Evolutionary conservation across 2,888 invertebrate species (phyloP), one percentile per base, ranked within the genome.

Genomic region (Diarsia rubi): DNA sequence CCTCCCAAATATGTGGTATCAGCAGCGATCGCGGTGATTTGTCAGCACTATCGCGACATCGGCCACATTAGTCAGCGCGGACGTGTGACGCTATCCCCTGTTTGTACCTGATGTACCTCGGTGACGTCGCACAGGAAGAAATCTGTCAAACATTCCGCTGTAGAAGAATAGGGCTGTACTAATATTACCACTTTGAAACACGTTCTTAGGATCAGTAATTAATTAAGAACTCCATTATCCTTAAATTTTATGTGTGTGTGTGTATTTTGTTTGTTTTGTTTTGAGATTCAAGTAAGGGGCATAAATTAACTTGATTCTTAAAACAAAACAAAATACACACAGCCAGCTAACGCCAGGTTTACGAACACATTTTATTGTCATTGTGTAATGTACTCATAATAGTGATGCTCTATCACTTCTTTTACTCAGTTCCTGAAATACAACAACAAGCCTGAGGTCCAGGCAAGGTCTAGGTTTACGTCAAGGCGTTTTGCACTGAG

Each of bases 11-110:
- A 72, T 73, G 60, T 21, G 31, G 65, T 76, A 71, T 75, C 74
- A 3, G 27, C 78, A 68, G 71, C 80, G 63, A 81, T 78, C 64
- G 69, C n/a, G 67, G 75, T 75, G 69, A 86, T 86, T 87, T 78
- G 86, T 87, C 84, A 79, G 57, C 78, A 76, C 68, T 87, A 86
- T 86, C 86, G 64, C 14, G 0, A 16, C 72, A 86, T 87, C 86
- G 64, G 11, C 9, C 24, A 14, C 87, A 84, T 86, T 78, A 74
- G 70, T 86, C 78, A 74, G 59, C 57, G 27, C 27, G 9, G 57
- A 59, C 57, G 27, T 19, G 57, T 31, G 57, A 59, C 27, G 27
- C 19, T 9, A 19, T 31, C 6, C 57, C 57, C 27, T 19, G n/a
- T n/a, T n/a, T n/a, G 19, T 31, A 19, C n/a, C 57, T 42, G 49